Evolutionary conservation across 2,888 invertebrate genomes (phyloP).

Genomic region (Himalopsyche tibetana): DNA sequence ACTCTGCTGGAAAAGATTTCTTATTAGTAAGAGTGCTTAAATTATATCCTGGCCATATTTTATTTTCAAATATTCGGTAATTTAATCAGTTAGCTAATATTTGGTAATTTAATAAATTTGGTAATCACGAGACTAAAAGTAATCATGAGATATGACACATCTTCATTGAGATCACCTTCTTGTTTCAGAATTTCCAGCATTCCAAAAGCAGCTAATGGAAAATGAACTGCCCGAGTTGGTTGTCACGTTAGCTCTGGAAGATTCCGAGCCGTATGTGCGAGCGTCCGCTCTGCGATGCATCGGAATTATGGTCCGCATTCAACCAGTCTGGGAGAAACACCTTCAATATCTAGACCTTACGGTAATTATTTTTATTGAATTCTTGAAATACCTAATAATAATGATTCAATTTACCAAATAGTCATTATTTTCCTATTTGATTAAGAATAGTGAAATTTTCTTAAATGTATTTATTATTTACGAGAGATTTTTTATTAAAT

Average conservation of each 20-base stretch:
- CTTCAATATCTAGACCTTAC: slow-evolving; percentile 78
- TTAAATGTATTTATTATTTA: too few relatives aligned
- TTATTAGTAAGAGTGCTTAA: too few relatives aligned
- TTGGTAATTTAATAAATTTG: too few relatives aligned
- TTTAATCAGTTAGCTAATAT: too few relatives aligned
- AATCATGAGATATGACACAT: neutral
- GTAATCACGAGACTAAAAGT: too few relatives aligned
- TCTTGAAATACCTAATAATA: neutral
- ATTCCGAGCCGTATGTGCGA: slow-evolving; percentile 85
- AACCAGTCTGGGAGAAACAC: slow-evolving; percentile 81
- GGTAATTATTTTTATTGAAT: slow-evolving; percentile 72
- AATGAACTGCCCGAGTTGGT: slow-evolving; percentile 81
- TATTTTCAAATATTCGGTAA: too few relatives aligned
- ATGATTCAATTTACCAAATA: too few relatives aligned
- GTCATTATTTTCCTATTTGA: too few relatives aligned
- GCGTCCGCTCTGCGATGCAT: slow-evolving; percentile 86
- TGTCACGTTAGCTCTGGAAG: slow-evolving; percentile 81
- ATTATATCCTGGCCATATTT: too few relatives aligned
- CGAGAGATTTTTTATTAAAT: too few relatives aligned
- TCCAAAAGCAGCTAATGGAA: slow-evolving; percentile 83
- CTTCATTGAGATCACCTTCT: neutral
- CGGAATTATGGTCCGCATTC: slow-evolving; percentile 81
- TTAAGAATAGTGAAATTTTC: too few relatives aligned
- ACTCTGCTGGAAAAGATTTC: too few relatives aligned
- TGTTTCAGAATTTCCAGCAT: slow-evolving; percentile 84